These are phyloP conservation scores for Corythucha ciliata DNA, from an alignment of 2,888 invertebrate genomes.

Conservation along the genomic window DNA sequence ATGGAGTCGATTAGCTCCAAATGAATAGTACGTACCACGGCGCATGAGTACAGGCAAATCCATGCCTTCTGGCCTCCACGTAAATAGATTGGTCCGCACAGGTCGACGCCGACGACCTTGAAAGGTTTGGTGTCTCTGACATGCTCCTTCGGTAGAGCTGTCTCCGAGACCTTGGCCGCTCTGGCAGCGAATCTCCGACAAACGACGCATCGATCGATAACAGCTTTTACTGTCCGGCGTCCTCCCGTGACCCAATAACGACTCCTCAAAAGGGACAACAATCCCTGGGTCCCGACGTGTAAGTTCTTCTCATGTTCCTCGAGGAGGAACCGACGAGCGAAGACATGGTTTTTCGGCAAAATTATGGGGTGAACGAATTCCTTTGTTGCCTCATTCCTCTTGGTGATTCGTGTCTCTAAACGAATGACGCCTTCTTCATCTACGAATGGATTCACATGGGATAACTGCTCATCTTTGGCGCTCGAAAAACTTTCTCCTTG, in stretches of 20 bases:
- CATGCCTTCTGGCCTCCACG: constrained; percentile 34
- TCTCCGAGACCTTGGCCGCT: constrained; percentile 28
- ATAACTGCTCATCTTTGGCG: too few species aligned
- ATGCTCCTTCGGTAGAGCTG: constrained; percentile 37
- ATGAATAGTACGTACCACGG: constrained; percentile 40
- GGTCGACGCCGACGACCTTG: constrained; percentile 39
- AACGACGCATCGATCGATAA: background rate
- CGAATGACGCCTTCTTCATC: constrained; percentile 8
- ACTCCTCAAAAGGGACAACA: constrained; percentile 14
- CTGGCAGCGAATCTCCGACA: constrained; percentile 32
- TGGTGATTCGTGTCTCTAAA: constrained; percentile 5
- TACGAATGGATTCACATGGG: background rate
- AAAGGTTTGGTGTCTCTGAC: constrained; percentile 35
- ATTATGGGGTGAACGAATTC: constrained; percentile 19
- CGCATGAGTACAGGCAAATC: constrained; percentile 41
- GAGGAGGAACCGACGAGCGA: constrained; percentile 4
- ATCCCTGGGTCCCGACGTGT: constrained; percentile 2
- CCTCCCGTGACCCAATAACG: constrained; percentile 14
- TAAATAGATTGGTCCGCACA: constrained; percentile 40
- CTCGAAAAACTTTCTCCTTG: too few species aligned
- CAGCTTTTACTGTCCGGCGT: constrained; percentile 18
- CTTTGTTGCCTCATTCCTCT: background rate
- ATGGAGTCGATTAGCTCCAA: constrained; percentile 39
- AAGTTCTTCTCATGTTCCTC: background rate
- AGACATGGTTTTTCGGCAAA: constrained; percentile 6